Base-by-base conservation (phyloP, 2,113 vertebrate genomes). In the Tamias sibiricus region DNA sequence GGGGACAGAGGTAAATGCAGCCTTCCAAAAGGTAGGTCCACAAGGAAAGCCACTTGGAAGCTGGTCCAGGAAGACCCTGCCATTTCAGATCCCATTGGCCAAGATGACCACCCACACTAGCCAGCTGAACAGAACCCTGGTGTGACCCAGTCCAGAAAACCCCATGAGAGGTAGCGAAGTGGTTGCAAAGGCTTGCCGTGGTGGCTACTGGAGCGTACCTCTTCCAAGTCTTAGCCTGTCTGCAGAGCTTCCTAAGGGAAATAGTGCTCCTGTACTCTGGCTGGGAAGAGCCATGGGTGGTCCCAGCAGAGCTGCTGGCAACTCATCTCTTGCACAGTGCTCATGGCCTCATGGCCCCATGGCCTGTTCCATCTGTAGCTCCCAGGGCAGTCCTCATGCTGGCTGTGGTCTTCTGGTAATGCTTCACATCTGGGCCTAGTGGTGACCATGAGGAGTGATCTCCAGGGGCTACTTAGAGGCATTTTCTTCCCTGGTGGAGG, bases 151-250 rank as follows among this genome's bases (percentile, higher is more conserved):
- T 76, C 87, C 20, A 10, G 1, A 28, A 86, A n/a, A 64, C 75
- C 87, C 71, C 22, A 0, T 74, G 37, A 97, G 98, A 98, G 98
- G 98, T 97, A 98, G 98, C 88, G 32, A 35, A 94, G 96, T 95
- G 9, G 13, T 0, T 3, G 95, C 86, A 49, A 87, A 8, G 24
- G 79, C 94, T 94, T 52, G 85, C 71, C 37, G 9, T n/a, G n/a
- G 89, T 44, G n/a, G 26, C 37, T 24, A 74, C 20, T 12, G 8
- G 49, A 54, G 28, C 0, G 32, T 52, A 81, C 22, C 80, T 57
- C 83, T 64, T 35, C 87, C 8, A 2, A 42, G 32, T 44, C 30
- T 54, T 32, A 26, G 32, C 26, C 9, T 14, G 52, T 74, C 42
- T 26, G 37, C 24, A 66, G 42, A 74, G 32, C 68, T n/a, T 94